Evolutionary conservation across 2,888 invertebrate genomes (phyloP).

Genomic region (Hedychridium roseum): DNA sequence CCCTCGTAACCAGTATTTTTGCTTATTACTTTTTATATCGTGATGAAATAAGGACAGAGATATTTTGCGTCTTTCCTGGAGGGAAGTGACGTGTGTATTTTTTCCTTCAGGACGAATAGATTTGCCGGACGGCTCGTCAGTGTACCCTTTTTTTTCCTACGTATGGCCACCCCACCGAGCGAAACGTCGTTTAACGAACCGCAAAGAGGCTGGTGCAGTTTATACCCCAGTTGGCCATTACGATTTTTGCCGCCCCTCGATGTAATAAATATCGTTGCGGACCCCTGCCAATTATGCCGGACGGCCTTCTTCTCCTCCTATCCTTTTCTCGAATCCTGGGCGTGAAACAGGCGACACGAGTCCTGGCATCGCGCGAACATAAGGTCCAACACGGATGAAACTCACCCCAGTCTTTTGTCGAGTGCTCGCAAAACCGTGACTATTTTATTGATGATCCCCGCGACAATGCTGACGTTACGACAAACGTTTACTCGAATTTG

Average conservation of each 20-base stretch:
- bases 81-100: too few relatives aligned
- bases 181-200: slow-evolving; percentile 58
- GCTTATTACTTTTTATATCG: too few relatives aligned
- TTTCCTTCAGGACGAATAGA: too few relatives aligned
- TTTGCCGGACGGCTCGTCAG: too few relatives aligned
- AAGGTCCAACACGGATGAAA: slow-evolving; percentile 41
- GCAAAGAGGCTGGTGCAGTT: slow-evolving; percentile 58
- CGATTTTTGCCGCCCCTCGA: slow-evolving; percentile 50
- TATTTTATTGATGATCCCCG: slow-evolving; percentile 46
- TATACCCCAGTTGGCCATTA: slow-evolving; percentile 57
- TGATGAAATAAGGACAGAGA: too few relatives aligned
- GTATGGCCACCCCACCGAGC: slow-evolving; percentile 12
- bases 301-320: slow-evolving; percentile 5
- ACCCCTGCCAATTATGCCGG: slow-evolving; percentile 58
- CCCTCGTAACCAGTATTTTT: too few relatives aligned
- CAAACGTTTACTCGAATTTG: too few relatives aligned
- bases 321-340: slow-evolving; percentile 2
- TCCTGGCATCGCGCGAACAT: slow-evolving; percentile 56
- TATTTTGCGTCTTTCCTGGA: too few relatives aligned
- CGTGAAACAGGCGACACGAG: slow-evolving; percentile 27
- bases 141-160: slow-evolving; percentile 12
- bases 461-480: too few relatives aligned
- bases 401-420: slow-evolving; percentile 31
- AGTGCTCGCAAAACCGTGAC: slow-evolving; percentile 44
- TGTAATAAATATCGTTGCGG: slow-evolving; percentile 59